These are phyloP conservation scores for Lithophane leautieri DNA, from an alignment of 2,888 invertebrate genomes.

Conservation along the genomic window DNA sequence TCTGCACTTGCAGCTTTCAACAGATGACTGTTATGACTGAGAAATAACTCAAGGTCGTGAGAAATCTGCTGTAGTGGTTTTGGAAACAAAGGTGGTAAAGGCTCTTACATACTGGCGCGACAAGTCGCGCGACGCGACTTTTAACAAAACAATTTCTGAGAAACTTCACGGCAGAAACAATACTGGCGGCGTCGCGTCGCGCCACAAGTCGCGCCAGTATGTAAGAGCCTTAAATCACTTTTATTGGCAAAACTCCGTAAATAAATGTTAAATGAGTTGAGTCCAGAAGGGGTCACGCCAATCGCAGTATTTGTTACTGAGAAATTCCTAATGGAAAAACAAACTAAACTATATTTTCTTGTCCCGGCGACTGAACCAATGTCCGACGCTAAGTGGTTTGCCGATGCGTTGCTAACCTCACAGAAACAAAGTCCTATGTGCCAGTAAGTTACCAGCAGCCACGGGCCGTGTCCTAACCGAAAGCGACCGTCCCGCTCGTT, in stretches of 20 bases:
- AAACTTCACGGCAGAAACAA: too few relatives aligned
- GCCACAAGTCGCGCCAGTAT: too few relatives aligned
- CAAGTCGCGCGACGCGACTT: too few relatives aligned
- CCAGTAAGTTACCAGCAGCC: background rate
- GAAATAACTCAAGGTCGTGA: constrained; percentile 34
- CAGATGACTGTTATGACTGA: constrained; percentile 16
- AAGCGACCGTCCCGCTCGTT: background rate
- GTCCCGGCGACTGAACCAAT: background rate
- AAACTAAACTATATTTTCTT: background rate
- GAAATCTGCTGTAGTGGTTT: background rate
- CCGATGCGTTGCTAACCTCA: background rate
- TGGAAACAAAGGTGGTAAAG: background rate
- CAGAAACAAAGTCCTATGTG: background rate
- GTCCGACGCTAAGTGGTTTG: background rate
- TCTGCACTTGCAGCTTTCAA: constrained; percentile 39
- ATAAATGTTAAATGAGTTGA: background rate
- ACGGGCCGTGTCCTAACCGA: background rate
- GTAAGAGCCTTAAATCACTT: too few relatives aligned
- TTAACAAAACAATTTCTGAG: too few relatives aligned
- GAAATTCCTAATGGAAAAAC: background rate
- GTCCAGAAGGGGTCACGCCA: background rate
- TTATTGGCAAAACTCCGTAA: too few relatives aligned
- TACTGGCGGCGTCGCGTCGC: too few relatives aligned
- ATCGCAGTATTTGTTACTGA: background rate
- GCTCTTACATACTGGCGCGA: too few relatives aligned